phyloP scores from a whole-genome alignment of 2,113 vertebrate genomes.

The Nannospalax galili region DNA sequence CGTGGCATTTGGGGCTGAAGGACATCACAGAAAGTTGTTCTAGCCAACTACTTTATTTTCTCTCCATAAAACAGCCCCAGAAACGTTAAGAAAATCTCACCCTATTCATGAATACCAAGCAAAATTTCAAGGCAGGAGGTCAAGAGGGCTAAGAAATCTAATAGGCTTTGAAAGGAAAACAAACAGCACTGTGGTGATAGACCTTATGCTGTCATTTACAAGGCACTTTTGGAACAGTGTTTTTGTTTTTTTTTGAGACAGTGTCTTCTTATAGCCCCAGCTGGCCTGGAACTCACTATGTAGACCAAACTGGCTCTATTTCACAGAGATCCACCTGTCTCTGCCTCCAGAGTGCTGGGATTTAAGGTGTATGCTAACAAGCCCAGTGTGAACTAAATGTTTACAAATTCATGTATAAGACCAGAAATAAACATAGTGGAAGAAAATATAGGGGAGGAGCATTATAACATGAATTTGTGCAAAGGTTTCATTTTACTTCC shows the following conservation, averaged over 20 bases:
- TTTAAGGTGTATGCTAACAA: background rate
- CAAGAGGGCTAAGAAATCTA: background rate
- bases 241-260: too few species aligned
- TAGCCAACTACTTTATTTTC: background rate
- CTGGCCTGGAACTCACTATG: too few species aligned
- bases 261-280: too few species aligned
- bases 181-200: background rate
- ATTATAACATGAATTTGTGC: background rate
- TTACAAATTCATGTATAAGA: background rate
- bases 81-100: background rate
- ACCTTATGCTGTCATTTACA: background rate
- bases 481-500: background rate
- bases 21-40: background rate
- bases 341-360: too few species aligned
- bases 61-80: background rate
- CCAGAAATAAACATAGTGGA: background rate
- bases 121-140: slow-evolving; percentile 44
- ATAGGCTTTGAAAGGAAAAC: slow-evolving; percentile 24
- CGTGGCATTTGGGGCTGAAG: background rate
- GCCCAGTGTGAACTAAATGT: background rate
- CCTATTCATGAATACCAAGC: slow-evolving; percentile 8
- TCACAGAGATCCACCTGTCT: too few species aligned
- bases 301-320: too few species aligned
- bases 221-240: too few species aligned
- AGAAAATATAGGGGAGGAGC: background rate